Evolutionary conservation across 2,888 invertebrate species (phyloP).

Genomic region (Resseliella maxima): DNA sequence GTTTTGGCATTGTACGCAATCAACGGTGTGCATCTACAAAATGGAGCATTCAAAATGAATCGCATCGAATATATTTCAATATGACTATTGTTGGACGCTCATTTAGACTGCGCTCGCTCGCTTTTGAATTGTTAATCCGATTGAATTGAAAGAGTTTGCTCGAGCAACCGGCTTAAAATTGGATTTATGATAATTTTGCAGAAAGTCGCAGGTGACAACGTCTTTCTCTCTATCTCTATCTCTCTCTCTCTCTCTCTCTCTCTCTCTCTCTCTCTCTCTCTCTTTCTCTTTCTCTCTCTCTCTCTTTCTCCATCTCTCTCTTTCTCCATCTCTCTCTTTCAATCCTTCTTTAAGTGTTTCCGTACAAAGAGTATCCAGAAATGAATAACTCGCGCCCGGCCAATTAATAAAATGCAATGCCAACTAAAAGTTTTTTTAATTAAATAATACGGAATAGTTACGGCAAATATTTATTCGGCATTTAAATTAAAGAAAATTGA

Average conservation of each 20-base stretch:
- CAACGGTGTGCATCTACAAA: conserved; percentile 4
- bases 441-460: conserved; percentile 43
- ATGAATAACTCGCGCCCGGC: too few relatives aligned
- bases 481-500: conserved; percentile 18
- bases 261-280: too few relatives aligned
- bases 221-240: neutral
- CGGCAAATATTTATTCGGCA: conserved; percentile 25
- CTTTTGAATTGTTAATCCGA: neutral
- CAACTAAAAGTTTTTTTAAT: neutral
- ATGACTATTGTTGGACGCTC: neutral
- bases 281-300: too few relatives aligned
- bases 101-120: neutral
- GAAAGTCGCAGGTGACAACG: conserved; percentile 26
- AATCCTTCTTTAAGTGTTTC: too few relatives aligned
- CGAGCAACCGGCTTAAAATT: neutral
- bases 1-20: neutral
- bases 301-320: too few relatives aligned
- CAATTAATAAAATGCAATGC: neutral
- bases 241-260: too few relatives aligned
- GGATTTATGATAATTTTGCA: conserved; percentile 50
- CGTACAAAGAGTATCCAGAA: too few relatives aligned
- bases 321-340: too few relatives aligned
- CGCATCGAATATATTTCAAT: neutral
- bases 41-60: neutral
- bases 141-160: conserved; percentile 26